A percentile compares a stretch with the other conserved stretches of the same genome.
Evolutionary conservation across 2,113 vertebrate species (phyloP).

Genomic region (Varanus salvator): DNA sequence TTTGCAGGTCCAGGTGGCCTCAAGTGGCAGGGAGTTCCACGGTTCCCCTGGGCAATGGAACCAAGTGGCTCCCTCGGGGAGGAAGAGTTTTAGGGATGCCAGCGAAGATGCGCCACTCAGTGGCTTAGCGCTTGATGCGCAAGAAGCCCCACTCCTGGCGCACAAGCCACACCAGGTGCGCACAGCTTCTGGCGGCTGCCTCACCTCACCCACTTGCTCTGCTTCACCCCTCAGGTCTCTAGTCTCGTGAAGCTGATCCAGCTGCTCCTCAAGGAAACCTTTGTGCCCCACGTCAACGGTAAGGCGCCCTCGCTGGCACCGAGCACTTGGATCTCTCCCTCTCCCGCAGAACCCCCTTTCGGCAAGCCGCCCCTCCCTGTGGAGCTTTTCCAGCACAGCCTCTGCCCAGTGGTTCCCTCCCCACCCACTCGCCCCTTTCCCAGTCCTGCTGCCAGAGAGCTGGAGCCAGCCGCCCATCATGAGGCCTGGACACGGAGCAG

Average conservation of each 20-base stretch:
- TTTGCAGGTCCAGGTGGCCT: no score
- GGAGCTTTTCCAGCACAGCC: no score
- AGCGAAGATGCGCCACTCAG: background rate
- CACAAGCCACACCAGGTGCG: background rate
- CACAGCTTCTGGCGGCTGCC: background rate
- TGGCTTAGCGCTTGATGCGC: background rate
- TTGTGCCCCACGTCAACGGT: constrained; percentile 5
- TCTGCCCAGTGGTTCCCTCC: no score
- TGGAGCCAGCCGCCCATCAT: no score
- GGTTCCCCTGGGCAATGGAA: background rate
- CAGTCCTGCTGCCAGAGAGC: no score
- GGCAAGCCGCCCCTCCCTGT: no score
- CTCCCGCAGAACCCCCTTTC: no score
- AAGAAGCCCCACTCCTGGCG: background rate
- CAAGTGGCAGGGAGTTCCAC: background rate
- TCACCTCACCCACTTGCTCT: background rate
- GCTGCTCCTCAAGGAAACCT: background rate
- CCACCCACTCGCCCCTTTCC: no score
- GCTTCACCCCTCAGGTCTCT: background rate
- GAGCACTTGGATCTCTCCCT: background rate
- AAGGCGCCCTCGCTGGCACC: background rate
- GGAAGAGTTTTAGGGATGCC: background rate
- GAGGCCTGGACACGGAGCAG: no score
- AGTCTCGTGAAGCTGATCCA: background rate
- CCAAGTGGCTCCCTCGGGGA: background rate